Conservation (phyloP, 2,113 vertebrate species). For the Erpornis zantholeuca region DNA sequence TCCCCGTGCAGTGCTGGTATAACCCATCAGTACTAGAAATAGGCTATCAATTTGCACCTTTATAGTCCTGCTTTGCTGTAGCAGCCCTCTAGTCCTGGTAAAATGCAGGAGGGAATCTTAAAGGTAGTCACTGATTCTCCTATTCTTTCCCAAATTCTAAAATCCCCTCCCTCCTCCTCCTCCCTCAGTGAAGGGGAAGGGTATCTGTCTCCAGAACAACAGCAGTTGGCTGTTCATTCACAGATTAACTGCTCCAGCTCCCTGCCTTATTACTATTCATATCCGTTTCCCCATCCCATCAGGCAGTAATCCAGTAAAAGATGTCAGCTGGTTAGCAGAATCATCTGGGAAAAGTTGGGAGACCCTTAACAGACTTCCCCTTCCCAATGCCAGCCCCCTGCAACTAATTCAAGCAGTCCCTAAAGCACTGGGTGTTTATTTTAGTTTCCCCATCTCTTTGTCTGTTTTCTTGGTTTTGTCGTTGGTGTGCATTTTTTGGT, state of each 20-base stretch:
- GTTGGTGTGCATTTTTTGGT: not conserved
- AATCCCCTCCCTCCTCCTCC: not conserved
- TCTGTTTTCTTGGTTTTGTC: not conserved
- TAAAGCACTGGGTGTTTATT: not conserved
- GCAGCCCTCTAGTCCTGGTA: not conserved
- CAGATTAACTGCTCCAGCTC: not conserved
- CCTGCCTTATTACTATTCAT: constrained; percentile 8
- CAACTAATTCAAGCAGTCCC: not conserved
- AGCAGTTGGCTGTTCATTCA: not conserved
- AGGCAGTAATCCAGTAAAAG: constrained; percentile 14
- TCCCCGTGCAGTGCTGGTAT: not conserved
- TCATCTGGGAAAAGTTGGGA: constrained; percentile 25
- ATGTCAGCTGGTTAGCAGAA: not conserved
- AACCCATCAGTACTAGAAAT: not conserved
- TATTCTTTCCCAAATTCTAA: not conserved
- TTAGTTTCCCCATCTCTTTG: not conserved
- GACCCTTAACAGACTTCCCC: not conserved
- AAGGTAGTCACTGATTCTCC: fast-evolving
- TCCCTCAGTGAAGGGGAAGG: not conserved
- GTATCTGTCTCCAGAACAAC: not conserved
- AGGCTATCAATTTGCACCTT: not conserved
- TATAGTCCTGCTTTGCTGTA: not conserved
- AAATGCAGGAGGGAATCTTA: not conserved
- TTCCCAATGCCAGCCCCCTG: not conserved
- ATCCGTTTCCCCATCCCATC: not conserved